Evolutionary conservation across 2,113 vertebrate genomes (phyloP).

Genomic region (Argyrosomus japonicus): DNA sequence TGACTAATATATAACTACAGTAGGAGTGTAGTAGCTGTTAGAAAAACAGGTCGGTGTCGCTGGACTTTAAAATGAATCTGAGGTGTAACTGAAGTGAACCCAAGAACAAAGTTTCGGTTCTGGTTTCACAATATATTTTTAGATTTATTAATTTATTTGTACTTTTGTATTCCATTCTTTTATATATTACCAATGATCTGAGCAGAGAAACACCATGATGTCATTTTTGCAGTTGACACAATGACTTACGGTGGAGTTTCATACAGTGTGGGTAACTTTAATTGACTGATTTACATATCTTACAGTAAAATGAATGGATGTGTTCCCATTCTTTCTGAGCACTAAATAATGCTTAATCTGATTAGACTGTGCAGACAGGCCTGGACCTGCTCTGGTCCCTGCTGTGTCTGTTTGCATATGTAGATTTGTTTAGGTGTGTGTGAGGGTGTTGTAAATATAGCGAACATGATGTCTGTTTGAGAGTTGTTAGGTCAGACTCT

Average conservation of each 20-base stretch:
- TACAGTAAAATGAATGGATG: not conserved
- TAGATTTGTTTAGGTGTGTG: constrained; percentile 20
- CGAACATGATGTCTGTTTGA: constrained; percentile 17
- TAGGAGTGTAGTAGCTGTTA: not conserved
- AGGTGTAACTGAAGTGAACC: not conserved
- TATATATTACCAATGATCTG: not conserved
- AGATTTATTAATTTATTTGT: not conserved
- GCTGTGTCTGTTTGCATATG: constrained; percentile 11
- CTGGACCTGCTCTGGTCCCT: not conserved
- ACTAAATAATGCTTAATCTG: not conserved
- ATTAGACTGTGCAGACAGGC: constrained; percentile 4
- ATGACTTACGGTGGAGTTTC: not conserved
- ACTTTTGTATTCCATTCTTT: not conserved
- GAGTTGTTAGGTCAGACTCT: not conserved
- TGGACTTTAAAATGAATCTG: not conserved
- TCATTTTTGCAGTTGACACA: not conserved
- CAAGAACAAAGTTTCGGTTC: not conserved
- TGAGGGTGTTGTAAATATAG: constrained; percentile 13
- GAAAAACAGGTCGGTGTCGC: not conserved
- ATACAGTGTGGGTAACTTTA: not conserved
- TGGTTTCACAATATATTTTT: not conserved
- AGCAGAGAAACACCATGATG: not conserved
- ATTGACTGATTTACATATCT: not conserved
- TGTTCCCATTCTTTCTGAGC: not conserved
- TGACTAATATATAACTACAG: not conserved